Percentiles rank a stretch among this genome's conserved stretches.
Conservation (phyloP, 1,140 invertebrate genomes). For the Drosophila trapezifrons region DNA sequence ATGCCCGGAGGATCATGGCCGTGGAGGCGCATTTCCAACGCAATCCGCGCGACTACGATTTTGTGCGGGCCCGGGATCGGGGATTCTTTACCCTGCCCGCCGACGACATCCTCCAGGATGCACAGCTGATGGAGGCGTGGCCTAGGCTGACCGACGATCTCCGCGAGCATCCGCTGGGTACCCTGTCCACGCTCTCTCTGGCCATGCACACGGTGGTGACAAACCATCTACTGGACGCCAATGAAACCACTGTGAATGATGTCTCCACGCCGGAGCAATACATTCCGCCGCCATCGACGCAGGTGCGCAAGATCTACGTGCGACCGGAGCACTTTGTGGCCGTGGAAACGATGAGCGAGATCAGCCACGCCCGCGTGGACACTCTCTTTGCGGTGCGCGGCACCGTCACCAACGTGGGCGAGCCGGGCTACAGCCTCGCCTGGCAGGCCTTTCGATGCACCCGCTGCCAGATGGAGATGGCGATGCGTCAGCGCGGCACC, state of each 20-base stretch:
- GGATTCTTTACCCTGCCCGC: slow-evolving; percentile 85
- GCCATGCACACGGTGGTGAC: slow-evolving; percentile 87
- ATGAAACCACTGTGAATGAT: background rate
- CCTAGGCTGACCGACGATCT: slow-evolving; percentile 86
- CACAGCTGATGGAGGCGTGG: slow-evolving; percentile 85
- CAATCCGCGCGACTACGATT: slow-evolving; percentile 78
- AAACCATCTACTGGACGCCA: slow-evolving; percentile 42
- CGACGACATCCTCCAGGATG: slow-evolving; percentile 85
- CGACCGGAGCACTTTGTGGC: slow-evolving; percentile 51
- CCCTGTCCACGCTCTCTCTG: slow-evolving; percentile 86
- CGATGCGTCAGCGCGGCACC: slow-evolving; percentile 85
- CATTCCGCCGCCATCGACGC: slow-evolving; percentile 25
- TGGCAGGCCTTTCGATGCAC: slow-evolving; percentile 92
- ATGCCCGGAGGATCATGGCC: slow-evolving; percentile 84
- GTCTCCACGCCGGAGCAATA: slow-evolving; percentile 28
- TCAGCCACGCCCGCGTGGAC: slow-evolving; percentile 48
- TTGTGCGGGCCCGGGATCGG: slow-evolving; percentile 84
- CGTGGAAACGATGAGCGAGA: slow-evolving; percentile 45
- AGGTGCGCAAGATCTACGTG: slow-evolving; percentile 61
- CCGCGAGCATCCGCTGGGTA: slow-evolving; percentile 85
- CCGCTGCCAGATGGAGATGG: slow-evolving; percentile 88
- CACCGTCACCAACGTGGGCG: slow-evolving; percentile 93
- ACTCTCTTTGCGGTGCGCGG: slow-evolving; percentile 91
- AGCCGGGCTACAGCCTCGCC: slow-evolving; percentile 89
- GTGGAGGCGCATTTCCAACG: slow-evolving; percentile 80